phyloP scores from a whole-genome alignment of 2,888 invertebrate genomes.

The Galeruca laticollis region DNA sequence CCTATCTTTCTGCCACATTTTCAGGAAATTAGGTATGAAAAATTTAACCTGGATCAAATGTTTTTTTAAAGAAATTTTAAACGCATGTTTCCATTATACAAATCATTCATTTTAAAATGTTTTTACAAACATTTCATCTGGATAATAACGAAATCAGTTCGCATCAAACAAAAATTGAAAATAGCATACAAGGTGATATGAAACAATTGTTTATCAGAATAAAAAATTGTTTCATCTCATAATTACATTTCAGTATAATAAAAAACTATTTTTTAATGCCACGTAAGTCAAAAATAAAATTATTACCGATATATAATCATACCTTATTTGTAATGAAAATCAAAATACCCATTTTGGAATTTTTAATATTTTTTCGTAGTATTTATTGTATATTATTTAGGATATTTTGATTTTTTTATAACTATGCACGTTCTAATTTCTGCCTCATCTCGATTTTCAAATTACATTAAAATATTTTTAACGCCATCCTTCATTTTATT shows the following conservation, averaged over 20 bases:
- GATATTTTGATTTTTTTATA: not conserved
- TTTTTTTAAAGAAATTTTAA: constrained; percentile 14
- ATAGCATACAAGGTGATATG: too few relatives aligned
- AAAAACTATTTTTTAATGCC: not conserved
- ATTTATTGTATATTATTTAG: not conserved
- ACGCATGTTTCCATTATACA: constrained; percentile 19
- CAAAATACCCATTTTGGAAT: constrained; percentile 1
- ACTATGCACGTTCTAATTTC: constrained; percentile 6
- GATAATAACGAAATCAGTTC: too few relatives aligned
- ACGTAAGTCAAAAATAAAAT: not conserved
- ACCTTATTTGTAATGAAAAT: not conserved
- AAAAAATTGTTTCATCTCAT: not conserved
- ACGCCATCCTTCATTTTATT: not conserved
- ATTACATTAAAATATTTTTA: not conserved
- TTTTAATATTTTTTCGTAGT: too few relatives aligned
- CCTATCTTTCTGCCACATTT: constrained; percentile 61
- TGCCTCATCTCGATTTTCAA: not conserved
- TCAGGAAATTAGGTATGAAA: constrained; percentile 61
- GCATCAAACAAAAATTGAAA: not conserved
- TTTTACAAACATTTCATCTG: too few relatives aligned
- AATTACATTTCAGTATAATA: not conserved
- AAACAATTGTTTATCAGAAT: too few relatives aligned
- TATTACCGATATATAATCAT: not conserved
- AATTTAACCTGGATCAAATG: constrained; percentile 42
- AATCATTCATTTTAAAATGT: constrained; percentile 16